Percentiles rank a stretch among this genome's conserved stretches.
These are phyloP conservation scores for Pyxicephalus adspersus DNA, from an alignment of 2,113 vertebrate species.

Conservation along the genomic window DNA sequence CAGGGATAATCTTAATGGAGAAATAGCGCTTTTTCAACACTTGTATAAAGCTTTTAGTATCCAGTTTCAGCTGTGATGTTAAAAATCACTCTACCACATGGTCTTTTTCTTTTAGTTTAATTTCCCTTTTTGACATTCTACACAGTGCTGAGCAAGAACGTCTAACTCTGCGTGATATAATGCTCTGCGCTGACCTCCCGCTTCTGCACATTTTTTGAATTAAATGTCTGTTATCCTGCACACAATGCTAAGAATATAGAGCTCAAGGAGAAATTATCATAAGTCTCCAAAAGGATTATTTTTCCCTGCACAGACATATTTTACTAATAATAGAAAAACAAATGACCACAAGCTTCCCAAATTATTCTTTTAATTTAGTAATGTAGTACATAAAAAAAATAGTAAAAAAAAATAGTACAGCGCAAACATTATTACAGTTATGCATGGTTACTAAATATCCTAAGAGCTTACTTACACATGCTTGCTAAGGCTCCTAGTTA, in stretches of 20 bases:
- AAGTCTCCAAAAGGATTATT: too few species aligned
- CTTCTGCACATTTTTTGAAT: constrained; percentile 6
- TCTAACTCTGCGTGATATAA: constrained; percentile 29
- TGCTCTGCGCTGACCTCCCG: constrained; percentile 59
- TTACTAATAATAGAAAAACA: too few species aligned
- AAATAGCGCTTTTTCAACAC: constrained; percentile 23
- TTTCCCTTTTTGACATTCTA: constrained; percentile 49
- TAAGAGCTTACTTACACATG: too few species aligned
- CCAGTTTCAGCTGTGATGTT: constrained; percentile 29
- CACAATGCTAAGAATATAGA: not conserved
- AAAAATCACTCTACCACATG: constrained; percentile 39
- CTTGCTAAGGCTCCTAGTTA: too few species aligned
- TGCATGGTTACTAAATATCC: too few species aligned
- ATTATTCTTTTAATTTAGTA: too few species aligned
- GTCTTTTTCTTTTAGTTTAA: constrained; percentile 55
- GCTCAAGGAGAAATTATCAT: too few species aligned
- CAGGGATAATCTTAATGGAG: constrained; percentile 45
- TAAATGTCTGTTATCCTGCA: not conserved
- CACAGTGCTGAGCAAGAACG: constrained; percentile 43
- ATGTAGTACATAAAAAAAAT: too few species aligned
- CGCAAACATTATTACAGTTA: too few species aligned
- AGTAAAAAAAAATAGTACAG: too few species aligned
- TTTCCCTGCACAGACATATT: too few species aligned
- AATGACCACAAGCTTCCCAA: too few species aligned
- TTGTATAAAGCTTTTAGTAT: constrained; percentile 47